phyloP scores from a whole-genome alignment of 2,113 vertebrate genomes.

The Callaeas wilsoni region DNA sequence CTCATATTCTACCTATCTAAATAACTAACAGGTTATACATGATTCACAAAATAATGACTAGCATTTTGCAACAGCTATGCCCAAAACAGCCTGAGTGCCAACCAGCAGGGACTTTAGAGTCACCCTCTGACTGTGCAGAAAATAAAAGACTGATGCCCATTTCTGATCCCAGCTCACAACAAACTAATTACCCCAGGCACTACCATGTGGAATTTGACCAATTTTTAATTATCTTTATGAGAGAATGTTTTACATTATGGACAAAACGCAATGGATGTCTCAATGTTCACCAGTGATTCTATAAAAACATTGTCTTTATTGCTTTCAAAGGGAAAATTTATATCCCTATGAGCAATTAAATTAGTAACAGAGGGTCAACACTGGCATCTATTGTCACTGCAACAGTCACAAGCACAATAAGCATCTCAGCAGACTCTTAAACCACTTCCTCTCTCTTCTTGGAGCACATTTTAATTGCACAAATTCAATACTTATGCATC shows the following conservation, averaged over 20 bases:
- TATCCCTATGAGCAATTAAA: neutral
- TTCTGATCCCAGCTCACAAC: neutral
- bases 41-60: neutral
- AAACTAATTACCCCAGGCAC: neutral
- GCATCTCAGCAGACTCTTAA: neutral
- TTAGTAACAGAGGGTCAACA: constrained; percentile 21
- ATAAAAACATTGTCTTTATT: neutral
- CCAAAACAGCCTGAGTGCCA: neutral
- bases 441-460: neutral
- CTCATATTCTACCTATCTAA: neutral
- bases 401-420: neutral
- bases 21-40: neutral
- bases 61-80: neutral
- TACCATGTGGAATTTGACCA: neutral
- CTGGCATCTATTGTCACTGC: neutral
- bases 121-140: neutral
- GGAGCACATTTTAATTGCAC: constrained; percentile 14
- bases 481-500: constrained; percentile 24
- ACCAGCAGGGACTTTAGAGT: neutral
- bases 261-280: neutral
- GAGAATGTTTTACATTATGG: neutral
- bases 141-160: neutral
- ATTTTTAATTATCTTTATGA: neutral
- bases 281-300: neutral
- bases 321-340: neutral